These are phyloP conservation scores for Condylostylus longicornis DNA, from an alignment of 1,140 invertebrate genomes.

Conservation along the genomic window DNA sequence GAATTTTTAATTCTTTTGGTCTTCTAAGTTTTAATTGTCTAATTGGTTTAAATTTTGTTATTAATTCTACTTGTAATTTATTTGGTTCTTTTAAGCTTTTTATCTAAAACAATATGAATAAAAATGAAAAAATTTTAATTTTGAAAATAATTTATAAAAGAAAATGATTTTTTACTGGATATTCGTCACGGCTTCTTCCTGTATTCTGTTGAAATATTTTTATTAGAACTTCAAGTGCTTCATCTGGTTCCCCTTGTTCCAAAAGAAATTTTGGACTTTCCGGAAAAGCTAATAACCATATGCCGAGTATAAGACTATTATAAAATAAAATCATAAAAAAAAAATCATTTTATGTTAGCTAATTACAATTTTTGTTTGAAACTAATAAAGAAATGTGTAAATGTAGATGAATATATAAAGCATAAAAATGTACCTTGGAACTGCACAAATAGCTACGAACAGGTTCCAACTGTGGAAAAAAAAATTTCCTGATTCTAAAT, in stretches of 20 bases:
- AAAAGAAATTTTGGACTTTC: conserved; percentile 75
- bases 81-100: conserved; percentile 7
- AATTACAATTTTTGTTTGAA: no score
- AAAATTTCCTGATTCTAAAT: conserved; percentile 38
- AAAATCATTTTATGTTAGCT: neutral
- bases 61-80: conserved; percentile 42
- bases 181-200: conserved; percentile 33
- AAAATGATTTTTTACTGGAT: conserved; percentile 36
- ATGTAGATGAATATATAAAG: no score
- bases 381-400: no score
- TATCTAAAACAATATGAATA: conserved; percentile 9
- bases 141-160: no score
- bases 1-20: conserved; percentile 12
- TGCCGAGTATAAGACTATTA: conserved; percentile 27
- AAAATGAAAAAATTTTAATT: no score
- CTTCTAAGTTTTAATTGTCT: conserved; percentile 8
- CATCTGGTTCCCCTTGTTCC: conserved; percentile 55
- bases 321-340: conserved; percentile 1
- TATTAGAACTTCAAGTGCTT: conserved; percentile 50
- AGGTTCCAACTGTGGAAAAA: conserved; percentile 60
- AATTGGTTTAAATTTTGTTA: conserved; percentile 11
- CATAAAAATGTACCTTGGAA: conserved; percentile 45
- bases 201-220: conserved; percentile 55
- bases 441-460: conserved; percentile 50
- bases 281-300: conserved; percentile 61